Evolutionary conservation across 2,113 vertebrate species (phyloP), one percentile per base, ranked within the genome.

Genomic region (Lichenostomus cassidix): DNA sequence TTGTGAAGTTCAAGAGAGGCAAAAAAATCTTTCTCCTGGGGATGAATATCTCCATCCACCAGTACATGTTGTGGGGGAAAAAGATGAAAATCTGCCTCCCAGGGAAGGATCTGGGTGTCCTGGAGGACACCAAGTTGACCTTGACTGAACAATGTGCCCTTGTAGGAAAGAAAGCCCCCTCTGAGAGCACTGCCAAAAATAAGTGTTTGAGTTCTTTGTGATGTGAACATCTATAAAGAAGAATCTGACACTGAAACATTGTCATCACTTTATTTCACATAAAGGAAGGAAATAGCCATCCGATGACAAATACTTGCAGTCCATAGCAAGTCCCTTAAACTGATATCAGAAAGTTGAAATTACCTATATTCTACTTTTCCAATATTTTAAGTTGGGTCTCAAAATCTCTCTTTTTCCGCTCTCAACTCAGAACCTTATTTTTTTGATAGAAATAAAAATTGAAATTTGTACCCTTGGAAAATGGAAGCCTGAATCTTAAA

Each of bases 31-130:
- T 33, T 44, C 23, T 24, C n/a, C 23, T 24, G 7, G 1, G 55
- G 28, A 53, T 39, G 28, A 73, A 15, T 29, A 39, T 5, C 3
- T 74, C 27, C 21, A 31, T 37, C 28, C 24, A 58, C 5, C 18
- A 52, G 22, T 44, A 87, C 4, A 13, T 0, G 1, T 3, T 39
- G 11, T 14, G 29, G 8, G 35, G 25, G 6, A n/a, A 12, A 25
- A 33, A 19, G 4, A 28, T 29, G 10, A 33, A 89, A 79, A 84
- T 8, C 10, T 69, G 4, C 15, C 89, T 69, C n/a, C 6, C 11
- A 60, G 47, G 60, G 59, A 77, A n/a, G 35, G 25, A 41, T 35
- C 9, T 59, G 33, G 6, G 2, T 25, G 5, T 75, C 29, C 46
- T 39, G 4, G 8, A 68, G 33, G 28, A 64, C n/a, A 41, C 15